Percentiles rank a stretch among this genome's conserved stretches.
Evolutionary conservation across 2,113 vertebrate genomes (phyloP).

Genomic region (Labeo catla): DNA sequence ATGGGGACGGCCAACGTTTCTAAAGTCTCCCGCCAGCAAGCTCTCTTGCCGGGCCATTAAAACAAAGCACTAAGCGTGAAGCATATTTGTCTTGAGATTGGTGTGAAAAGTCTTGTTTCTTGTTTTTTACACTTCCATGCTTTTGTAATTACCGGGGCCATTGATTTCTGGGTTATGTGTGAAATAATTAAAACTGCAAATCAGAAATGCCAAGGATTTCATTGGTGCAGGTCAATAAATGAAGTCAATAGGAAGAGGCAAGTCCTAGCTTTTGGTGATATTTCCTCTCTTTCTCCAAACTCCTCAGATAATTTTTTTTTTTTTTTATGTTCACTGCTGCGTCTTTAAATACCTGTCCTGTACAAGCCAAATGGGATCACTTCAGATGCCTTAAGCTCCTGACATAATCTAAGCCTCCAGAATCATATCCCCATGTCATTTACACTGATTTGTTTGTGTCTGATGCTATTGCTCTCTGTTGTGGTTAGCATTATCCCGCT

Average conservation of each 20-base stretch:
- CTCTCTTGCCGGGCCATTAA: conserved; percentile 24
- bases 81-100: conserved; percentile 43
- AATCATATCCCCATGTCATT: conserved; percentile 44
- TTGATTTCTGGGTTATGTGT: conserved; percentile 57
- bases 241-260: conserved; percentile 42
- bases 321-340: conserved; percentile 39
- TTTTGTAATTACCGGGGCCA: conserved; percentile 54
- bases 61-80: conserved; percentile 52
- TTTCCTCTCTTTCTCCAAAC: conserved; percentile 37
- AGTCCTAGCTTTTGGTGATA: conserved; percentile 35
- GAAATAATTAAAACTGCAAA: conserved; percentile 63
- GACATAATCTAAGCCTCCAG: conserved; percentile 50
- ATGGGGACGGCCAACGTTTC: neutral
- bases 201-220: conserved; percentile 51
- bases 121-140: conserved; percentile 36
- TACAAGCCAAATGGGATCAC: conserved; percentile 49
- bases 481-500: conserved; percentile 11
- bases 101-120: conserved; percentile 35
- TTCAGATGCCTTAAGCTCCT: conserved; percentile 47
- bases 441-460: conserved; percentile 49
- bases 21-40: neutral
- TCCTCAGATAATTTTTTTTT: neutral
- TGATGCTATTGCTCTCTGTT: conserved; percentile 17
- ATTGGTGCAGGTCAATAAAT: conserved; percentile 51
- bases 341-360: conserved; percentile 51